Evolutionary conservation across 1,140 invertebrate genomes (phyloP), one percentile per base, ranked within the genome.

Genomic region (Sycophila sp.): DNA sequence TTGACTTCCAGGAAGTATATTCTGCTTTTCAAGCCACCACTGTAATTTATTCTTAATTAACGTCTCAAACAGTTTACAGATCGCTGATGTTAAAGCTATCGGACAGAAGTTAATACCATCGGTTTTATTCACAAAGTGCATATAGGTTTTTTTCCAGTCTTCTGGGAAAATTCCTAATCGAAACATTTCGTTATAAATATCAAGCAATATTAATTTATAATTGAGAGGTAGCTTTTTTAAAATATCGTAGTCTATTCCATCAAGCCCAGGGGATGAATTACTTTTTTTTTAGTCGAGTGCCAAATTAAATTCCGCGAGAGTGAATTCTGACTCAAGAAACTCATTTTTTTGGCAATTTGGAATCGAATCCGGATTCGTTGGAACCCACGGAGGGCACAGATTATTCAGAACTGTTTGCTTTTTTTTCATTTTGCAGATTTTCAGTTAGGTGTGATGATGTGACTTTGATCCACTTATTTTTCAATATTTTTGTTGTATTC

Each of bases 31-130:
- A 4, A 38, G 7, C 56, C 56, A 59, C 56, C 56, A 59, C 7
- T 36, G 4, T 11, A 59, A 11, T 59, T 34, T 59, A 19, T 59
- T 59, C n/a, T 59, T 59, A 10, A 59, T 59, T 4, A 59, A n/a
- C 5, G 56, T 59, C 38, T 59, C 56, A 22, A 38, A 59, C 10
- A 70, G 28, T 47, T 76, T 76, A 22, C 60, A 58, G 1, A 76
- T 19, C n/a, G 65, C 69, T 7, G 72, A 69, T 11, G 74, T 60
- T 11, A 75, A 63, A 17, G 66, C 53, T 15, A 73, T 75, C 2
- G 74, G 74, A 36, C 66, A 45, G 7, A 67, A 45, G 19, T 65
- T 72, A 7, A 36, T 56, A 6, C 34, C 17, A 26, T 73, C 53
- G n/a, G 38, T 36, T 40, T 69, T 71, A 4, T 59, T 51, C n/a